Conservation (phyloP, 2,797 vertebrate species). For the Epinephelus malabaricus region DNA sequence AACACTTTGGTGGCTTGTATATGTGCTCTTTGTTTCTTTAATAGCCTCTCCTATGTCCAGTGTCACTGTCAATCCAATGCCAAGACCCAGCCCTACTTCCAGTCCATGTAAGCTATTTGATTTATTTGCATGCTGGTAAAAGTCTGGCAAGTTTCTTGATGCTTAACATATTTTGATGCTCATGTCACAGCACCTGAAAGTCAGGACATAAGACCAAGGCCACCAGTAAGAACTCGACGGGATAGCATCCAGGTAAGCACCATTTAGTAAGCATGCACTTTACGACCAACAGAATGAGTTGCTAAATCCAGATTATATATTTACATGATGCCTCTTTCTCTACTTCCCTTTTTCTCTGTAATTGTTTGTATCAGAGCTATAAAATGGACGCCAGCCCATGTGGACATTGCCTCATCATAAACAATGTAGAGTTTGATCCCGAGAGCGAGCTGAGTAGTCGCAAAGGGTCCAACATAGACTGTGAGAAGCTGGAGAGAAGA, state of each 20-base stretch:
- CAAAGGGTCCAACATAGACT: conserved; percentile 90
- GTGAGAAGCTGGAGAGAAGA: conserved; percentile 87
- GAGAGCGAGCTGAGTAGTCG: conserved; percentile 77
- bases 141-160: background rate
- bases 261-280: background rate
- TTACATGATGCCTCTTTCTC: background rate
- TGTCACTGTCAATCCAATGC: conserved; percentile 40
- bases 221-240: conserved; percentile 56
- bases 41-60: conserved; percentile 58
- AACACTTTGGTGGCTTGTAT: background rate
- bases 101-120: conserved; percentile 73
- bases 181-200: conserved; percentile 72
- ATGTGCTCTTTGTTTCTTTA: conserved; percentile 20
- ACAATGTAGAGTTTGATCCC: conserved; percentile 90
- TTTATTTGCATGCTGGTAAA: background rate
- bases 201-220: conserved; percentile 34
- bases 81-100: conserved; percentile 29
- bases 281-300: background rate
- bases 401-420: conserved; percentile 94
- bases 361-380: conserved; percentile 83
- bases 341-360: background rate
- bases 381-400: conserved; percentile 89
- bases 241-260: conserved; percentile 82
- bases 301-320: background rate
- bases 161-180: conserved; percentile 1